Evolutionary conservation across 2,113 vertebrate genomes (phyloP), one percentile per base, ranked within the genome.

Genomic region (Todiramphus saurophagus): DNA sequence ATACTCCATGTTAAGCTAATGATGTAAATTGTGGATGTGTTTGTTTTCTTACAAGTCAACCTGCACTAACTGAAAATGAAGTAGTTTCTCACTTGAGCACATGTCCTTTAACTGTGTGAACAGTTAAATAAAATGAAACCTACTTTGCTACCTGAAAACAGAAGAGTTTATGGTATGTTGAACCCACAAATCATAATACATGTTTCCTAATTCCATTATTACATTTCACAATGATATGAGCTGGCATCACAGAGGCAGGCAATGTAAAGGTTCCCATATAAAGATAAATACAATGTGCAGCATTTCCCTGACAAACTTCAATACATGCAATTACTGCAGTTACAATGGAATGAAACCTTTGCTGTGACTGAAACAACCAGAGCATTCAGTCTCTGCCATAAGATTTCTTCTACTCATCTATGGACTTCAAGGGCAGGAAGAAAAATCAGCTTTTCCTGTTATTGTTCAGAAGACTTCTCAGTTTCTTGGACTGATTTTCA

Each of bases 111-210:
- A 25, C 24, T 64, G 30, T 70, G 78, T 83, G 56, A 91, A 89
- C 44, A n/a, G 31, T 63, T 93, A 93, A 79, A 87, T 89, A 80
- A 93, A 95, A 93, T 83, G 76, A 89, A 63, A 59, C 19, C 81
- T 77, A 31, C 46, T 94, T 91, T 80, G 33, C 37, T 58, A 59
- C 60, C 55, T 83, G 84, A 91, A 95, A 83, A 37, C 35, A 81
- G 74, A 79, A 72, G 68, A 90, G 68, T 87, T 77, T 83, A 50
- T 66, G 44, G 55, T 50, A 81, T 95, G 91, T 55, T 93, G 92
- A 92, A 94, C 83, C 66, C 72, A 96, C 83, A 96, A 96, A 97
- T 96, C 91, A 96, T 33, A 48, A 82, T 84, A 83, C 69, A 66
- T 73, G 73, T 82, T 62, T 73, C 73, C 77, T 62, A 69, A 39